phyloP scores from a whole-genome alignment of 2,888 invertebrate genomes.

The Lasioglossum vierecki region DNA sequence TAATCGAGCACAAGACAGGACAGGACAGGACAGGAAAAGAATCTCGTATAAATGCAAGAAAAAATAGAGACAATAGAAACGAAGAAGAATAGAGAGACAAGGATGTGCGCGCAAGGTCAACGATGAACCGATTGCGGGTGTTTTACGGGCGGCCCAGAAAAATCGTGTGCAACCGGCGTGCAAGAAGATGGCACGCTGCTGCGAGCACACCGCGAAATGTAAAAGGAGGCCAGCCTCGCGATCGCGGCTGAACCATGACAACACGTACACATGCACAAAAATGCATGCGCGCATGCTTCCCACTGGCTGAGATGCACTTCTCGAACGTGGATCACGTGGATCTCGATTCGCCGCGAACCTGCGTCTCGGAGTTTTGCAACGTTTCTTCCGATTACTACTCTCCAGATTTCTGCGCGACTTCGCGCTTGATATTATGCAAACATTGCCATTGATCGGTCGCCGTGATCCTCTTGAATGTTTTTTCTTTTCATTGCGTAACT shows the following conservation, averaged over 20 bases:
- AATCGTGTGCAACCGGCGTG: constrained; percentile 22
- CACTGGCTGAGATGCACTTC: neutral
- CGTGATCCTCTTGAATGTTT: no score
- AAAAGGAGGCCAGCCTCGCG: constrained; percentile 58
- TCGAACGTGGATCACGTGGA: constrained; percentile 15
- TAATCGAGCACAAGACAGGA: no score
- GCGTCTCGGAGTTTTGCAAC: neutral
- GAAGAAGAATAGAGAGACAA: neutral
- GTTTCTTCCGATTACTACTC: neutral
- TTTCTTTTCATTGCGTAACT: no score
- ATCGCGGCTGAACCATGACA: constrained; percentile 49
- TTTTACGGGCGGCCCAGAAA: constrained; percentile 17
- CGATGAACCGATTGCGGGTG: neutral
- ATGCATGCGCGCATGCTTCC: constrained; percentile 26
- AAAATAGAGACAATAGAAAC: neutral
- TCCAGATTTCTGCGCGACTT: neutral
- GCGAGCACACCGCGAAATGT: constrained; percentile 34
- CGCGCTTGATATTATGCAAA: neutral
- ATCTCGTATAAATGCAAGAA: neutral
- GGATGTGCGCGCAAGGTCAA: neutral
- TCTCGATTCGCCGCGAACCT: constrained; percentile 1
- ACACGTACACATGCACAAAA: constrained; percentile 30
- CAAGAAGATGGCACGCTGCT: constrained; percentile 25
- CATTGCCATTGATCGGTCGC: neutral
- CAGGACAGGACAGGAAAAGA: no score